A percentile compares a stretch with the other conserved stretches of the same genome.
phyloP scores from a whole-genome alignment of 2,888 invertebrate genomes.

The Epinotia bilunana region DNA sequence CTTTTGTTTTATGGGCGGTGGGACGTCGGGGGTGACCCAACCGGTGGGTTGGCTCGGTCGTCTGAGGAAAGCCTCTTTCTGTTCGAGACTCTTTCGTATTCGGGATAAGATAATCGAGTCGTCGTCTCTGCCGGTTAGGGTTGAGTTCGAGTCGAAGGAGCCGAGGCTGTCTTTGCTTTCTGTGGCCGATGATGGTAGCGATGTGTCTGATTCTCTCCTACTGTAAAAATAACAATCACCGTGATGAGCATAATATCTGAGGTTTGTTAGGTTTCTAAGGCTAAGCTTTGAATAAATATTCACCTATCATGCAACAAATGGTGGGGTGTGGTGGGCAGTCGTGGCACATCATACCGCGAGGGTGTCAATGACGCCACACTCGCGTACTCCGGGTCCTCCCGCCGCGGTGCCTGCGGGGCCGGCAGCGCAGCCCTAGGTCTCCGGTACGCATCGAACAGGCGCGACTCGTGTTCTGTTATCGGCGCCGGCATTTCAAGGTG shows the following conservation, averaged over 20 bases:
- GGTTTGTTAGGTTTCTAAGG: background rate
- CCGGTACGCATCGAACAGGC: constrained; percentile 81
- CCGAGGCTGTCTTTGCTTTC: constrained; percentile 88
- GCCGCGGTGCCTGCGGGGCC: constrained; percentile 70
- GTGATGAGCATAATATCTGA: constrained; percentile 19
- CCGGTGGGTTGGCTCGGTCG: constrained; percentile 88
- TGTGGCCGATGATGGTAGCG: constrained; percentile 86
- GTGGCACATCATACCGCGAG: constrained; percentile 67
- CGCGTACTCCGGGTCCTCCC: constrained; percentile 79
- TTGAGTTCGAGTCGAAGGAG: constrained; percentile 88
- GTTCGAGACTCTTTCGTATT: constrained; percentile 93
- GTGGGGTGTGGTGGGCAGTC: constrained; percentile 66
- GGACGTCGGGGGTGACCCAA: constrained; percentile 82
- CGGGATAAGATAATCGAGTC: constrained; percentile 90
- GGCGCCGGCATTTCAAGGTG: constrained; percentile 80
- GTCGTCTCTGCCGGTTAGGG: constrained; percentile 87
- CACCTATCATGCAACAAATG: constrained; percentile 79
- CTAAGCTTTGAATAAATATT: constrained; percentile 41
- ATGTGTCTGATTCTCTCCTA: constrained; percentile 86
- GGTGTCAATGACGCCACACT: constrained; percentile 76
- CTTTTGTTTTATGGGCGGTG: constrained; percentile 84
- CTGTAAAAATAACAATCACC: constrained; percentile 57
- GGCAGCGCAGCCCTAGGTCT: constrained; percentile 72
- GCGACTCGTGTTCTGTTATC: constrained; percentile 79
- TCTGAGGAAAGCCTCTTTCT: constrained; percentile 94